Conservation (phyloP, 2,888 invertebrate species). For the Campoletis raptor region DNA sequence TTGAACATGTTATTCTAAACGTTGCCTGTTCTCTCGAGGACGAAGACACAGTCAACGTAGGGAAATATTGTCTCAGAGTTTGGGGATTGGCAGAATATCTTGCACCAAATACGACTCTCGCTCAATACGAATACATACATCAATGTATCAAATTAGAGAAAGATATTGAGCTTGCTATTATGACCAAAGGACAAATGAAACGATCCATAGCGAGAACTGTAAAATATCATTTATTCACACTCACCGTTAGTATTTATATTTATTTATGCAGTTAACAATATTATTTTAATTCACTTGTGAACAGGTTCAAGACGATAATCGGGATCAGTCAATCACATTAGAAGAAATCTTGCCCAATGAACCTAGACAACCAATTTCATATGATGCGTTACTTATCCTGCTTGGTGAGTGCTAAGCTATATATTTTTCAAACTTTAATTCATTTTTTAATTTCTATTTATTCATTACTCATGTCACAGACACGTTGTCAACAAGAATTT, state of each 20-base stretch:
- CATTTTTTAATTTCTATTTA: background rate
- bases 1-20: slow-evolving; percentile 94
- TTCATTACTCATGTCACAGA: background rate
- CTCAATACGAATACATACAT: slow-evolving; percentile 97
- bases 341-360: slow-evolving; percentile 93
- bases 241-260: background rate
- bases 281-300: slow-evolving; percentile 63
- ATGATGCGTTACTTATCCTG: slow-evolving; percentile 94
- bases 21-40: slow-evolving; percentile 93
- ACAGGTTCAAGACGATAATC: slow-evolving; percentile 91
- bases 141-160: slow-evolving; percentile 96
- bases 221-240: slow-evolving; percentile 75
- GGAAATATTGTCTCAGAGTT: slow-evolving; percentile 89
- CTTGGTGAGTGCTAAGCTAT: slow-evolving; percentile 87
- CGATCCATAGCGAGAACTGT: slow-evolving; percentile 91
- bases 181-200: slow-evolving; percentile 88
- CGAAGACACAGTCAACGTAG: slow-evolving; percentile 88
- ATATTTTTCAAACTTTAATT: slow-evolving; percentile 24
- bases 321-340: slow-evolving; percentile 90
- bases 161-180: slow-evolving; percentile 90
- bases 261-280: background rate
- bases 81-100: slow-evolving; percentile 96
- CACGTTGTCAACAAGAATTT: background rate
- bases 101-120: slow-evolving; percentile 92
- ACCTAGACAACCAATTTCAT: slow-evolving; percentile 90